Evolutionary conservation across 2,113 vertebrate species (phyloP).

Genomic region (Tor tambroides): DNA sequence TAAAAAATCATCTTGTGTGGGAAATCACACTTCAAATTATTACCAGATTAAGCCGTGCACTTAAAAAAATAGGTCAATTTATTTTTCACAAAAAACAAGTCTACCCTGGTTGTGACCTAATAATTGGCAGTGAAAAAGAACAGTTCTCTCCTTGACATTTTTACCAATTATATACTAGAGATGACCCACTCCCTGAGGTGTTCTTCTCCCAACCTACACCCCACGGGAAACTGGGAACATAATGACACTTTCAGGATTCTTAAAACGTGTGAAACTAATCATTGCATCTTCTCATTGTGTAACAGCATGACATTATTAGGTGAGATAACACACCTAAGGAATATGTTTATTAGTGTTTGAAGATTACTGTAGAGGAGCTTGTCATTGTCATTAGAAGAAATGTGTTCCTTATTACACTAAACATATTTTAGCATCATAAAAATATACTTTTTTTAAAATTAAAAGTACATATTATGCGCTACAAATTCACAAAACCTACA

Average conservation of each 20-base stretch:
- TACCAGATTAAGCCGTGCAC: not conserved
- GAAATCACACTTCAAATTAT: not conserved
- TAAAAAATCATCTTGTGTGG: not conserved
- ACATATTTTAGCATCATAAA: not conserved
- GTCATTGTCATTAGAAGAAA: not conserved
- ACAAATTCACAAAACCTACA: too few relatives aligned
- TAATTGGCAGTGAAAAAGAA: constrained; percentile 11
- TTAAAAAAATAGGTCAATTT: constrained; percentile 13
- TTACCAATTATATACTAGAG: not conserved
- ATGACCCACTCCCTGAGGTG: not conserved
- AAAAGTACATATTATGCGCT: too few relatives aligned
- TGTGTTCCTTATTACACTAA: not conserved
- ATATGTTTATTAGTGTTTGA: not conserved
- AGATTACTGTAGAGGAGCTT: not conserved
- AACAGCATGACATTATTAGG: constrained; percentile 32
- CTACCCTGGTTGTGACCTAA: not conserved
- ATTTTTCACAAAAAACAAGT: not conserved
- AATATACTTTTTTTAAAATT: not conserved
- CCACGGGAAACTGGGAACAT: not conserved
- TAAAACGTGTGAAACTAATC: constrained; percentile 38
- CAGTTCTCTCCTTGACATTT: constrained; percentile 19
- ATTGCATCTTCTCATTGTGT: not conserved
- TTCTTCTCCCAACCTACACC: not conserved
- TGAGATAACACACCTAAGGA: constrained; percentile 19
- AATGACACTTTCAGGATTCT: constrained; percentile 5